A percentile compares a stretch with the other conserved stretches of the same genome.
These are phyloP conservation scores for Spinus olivaceus DNA, from an alignment of 2,797 vertebrate species.

Conservation along the genomic window DNA sequence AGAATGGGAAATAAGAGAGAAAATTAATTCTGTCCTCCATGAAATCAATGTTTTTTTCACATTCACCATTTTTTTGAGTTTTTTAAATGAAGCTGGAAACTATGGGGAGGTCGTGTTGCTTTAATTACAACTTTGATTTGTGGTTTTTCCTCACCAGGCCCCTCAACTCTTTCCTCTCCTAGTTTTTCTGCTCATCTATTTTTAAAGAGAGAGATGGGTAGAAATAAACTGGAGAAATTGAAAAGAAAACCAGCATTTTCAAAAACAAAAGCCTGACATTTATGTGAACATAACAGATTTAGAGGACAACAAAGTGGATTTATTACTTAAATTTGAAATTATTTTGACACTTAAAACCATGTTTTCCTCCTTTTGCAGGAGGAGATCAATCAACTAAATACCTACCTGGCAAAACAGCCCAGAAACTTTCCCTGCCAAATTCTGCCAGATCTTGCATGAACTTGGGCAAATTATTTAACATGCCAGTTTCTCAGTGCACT, in stretches of 20 bases:
- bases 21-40: neutral
- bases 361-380: neutral
- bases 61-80: neutral
- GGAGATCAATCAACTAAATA: neutral
- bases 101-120: neutral
- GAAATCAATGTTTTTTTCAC: neutral
- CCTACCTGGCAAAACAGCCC: neutral
- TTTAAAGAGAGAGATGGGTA: neutral
- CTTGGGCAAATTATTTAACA: neutral
- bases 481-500: neutral
- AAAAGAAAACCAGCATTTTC: neutral
- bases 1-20: neutral
- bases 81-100: neutral
- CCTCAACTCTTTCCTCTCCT: neutral
- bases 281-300: neutral
- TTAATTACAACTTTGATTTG: neutral
- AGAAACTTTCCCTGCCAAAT: neutral
- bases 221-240: neutral
- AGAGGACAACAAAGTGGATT: neutral
- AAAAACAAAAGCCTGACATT: neutral
- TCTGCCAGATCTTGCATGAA: neutral
- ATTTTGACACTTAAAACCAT: neutral
- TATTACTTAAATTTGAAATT: neutral
- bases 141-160: neutral
- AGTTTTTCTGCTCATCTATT: neutral